These are phyloP conservation scores for Choloepus hoffmanni DNA, from an alignment of 2,113 vertebrate genomes.

Conservation along the genomic window DNA sequence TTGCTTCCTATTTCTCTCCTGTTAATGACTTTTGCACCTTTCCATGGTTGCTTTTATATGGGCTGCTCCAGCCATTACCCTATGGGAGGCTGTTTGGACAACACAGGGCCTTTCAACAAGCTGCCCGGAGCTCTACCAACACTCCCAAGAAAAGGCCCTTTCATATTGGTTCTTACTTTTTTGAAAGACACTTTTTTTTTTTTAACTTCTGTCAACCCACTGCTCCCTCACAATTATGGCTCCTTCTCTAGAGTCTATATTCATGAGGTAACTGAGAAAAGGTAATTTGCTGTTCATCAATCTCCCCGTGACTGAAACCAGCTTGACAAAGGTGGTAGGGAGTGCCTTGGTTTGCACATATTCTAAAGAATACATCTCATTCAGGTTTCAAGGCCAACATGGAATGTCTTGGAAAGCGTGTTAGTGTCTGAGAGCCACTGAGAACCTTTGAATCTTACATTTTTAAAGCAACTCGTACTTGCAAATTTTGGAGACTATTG, in stretches of 20 bases:
- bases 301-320: slow-evolving; percentile 41
- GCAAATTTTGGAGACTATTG: slow-evolving; percentile 46
- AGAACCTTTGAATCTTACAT: background rate
- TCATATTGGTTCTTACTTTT: slow-evolving; percentile 22
- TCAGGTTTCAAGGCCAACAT: background rate
- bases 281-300: slow-evolving; percentile 29
- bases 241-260: rapidly evolving
- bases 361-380: background rate
- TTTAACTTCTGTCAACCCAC: background rate
- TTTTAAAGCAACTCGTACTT: background rate
- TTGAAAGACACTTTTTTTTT: background rate
- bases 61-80: slow-evolving; percentile 79
- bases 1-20: slow-evolving; percentile 88
- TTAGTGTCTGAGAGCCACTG: background rate
- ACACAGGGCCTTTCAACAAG: slow-evolving; percentile 74
- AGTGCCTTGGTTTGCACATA: background rate
- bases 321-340: slow-evolving; percentile 49
- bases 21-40: slow-evolving; percentile 91
- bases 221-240: slow-evolving; percentile 14
- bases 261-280: slow-evolving; percentile 18
- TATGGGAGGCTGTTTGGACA: slow-evolving; percentile 80
- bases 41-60: slow-evolving; percentile 80
- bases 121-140: slow-evolving; percentile 55
- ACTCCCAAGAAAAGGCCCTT: slow-evolving; percentile 78
- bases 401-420: background rate